These are phyloP conservation scores for Chaitophorus viminalis DNA, from an alignment of 2,888 invertebrate species.

Conservation along the genomic window DNA sequence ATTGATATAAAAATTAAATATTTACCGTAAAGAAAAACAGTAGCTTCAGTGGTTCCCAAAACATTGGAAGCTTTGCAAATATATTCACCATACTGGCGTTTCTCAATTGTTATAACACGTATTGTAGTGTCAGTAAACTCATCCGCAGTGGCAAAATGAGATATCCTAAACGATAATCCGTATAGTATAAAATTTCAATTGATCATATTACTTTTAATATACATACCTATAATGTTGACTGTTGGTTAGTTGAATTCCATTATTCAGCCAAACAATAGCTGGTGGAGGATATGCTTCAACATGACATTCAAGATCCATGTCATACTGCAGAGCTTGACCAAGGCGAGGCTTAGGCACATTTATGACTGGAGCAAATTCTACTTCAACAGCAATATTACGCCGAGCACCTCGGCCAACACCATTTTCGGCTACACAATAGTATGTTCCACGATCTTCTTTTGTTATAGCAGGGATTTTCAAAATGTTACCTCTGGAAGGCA, in stretches of 20 bases:
- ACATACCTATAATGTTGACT: conserved; percentile 84
- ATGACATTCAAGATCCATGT: conserved; percentile 89
- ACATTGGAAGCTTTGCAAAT: conserved; percentile 90
- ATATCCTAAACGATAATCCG: conserved; percentile 72
- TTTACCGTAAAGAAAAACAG: conserved; percentile 56
- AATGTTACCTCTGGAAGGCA: conserved; percentile 76
- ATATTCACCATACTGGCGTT: conserved; percentile 87
- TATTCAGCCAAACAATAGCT: conserved; percentile 90
- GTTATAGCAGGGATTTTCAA: conserved; percentile 80
- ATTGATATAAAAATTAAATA: neutral
- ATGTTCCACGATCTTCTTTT: conserved; percentile 91
- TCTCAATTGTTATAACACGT: conserved; percentile 89
- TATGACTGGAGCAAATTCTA: conserved; percentile 89
- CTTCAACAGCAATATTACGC: conserved; percentile 88
- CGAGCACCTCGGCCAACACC: conserved; percentile 86
- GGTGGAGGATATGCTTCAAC: conserved; percentile 95
- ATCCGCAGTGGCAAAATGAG: conserved; percentile 90
- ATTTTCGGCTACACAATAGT: conserved; percentile 92
- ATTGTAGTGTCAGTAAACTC: conserved; percentile 92
- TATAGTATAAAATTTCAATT: neutral
- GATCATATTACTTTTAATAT: neutral
- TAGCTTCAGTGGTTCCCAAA: conserved; percentile 81
- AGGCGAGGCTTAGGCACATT: conserved; percentile 84
- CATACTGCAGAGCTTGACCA: conserved; percentile 89
- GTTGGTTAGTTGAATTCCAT: conserved; percentile 81